Evolutionary conservation across 2,113 vertebrate species (phyloP), one percentile per base, ranked within the genome.

Genomic region (Lagopus leucura): DNA sequence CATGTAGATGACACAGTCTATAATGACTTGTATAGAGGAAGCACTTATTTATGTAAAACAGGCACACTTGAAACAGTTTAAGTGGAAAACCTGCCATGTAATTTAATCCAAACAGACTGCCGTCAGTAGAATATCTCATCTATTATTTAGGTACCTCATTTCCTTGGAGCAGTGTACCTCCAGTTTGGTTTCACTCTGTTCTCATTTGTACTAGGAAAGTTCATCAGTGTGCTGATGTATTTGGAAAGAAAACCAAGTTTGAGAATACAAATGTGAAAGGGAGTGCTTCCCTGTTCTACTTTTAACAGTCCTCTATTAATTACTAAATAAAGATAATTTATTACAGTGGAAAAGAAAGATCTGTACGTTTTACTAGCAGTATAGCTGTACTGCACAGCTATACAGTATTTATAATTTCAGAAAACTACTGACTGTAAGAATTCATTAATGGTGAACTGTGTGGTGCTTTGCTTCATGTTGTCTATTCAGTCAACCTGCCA

Each of bases 181-280:
- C 67, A 69, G 38, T 8, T 54, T 47, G 11, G 52, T 76, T 64
- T 52, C 43, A 47, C 40, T 47, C 5, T 52, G 15, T 57, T 10
- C 22, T 45, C 20, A 19, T 28, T 77, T 20, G 5, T 5, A 21
- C 15, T 21, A 14, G 20, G 27, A 58, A 72, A 10, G 3, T 40
- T 48, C 19, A 55, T 7, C 30, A 13, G 4, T 25, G 8, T 34
- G 27, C 9, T 40, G 50, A 5, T 21, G 11, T 42, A 73, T 20
- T 47, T 81, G 27, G 32, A 70, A 69, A 73, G 11, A 72, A 81
- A 25, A 2, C 1, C 4, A 18, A 0, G 0, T 38, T 3, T 24
- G 10, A 8, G 10, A 76, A 58, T 47, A 22, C 24, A 63, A 47
- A 30, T 47, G 55, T 24, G 18, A 55, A 67, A 84, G 25, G 8